Percentiles rank a stretch among this genome's conserved stretches.
Conservation (phyloP, 2,113 vertebrate genomes). For the Noturus placidus region DNA sequence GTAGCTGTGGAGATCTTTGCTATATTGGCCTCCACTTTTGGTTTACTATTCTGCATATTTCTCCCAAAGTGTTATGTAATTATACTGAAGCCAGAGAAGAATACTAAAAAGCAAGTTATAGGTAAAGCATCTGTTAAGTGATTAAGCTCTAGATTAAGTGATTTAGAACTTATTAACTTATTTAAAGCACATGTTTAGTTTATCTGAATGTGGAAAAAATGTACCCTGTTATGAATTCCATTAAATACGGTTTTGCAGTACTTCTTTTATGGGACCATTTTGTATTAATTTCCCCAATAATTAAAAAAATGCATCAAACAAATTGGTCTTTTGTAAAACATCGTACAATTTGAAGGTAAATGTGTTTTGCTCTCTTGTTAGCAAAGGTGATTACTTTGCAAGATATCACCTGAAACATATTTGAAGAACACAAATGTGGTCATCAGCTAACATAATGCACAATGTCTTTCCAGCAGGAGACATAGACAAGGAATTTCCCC, state of each 20-base stretch:
- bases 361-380: conserved; percentile 60
- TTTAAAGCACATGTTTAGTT: not conserved
- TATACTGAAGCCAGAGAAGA: conserved; percentile 54
- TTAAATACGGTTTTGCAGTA: not conserved
- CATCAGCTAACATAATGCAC: not conserved
- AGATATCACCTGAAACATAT: conserved; percentile 69
- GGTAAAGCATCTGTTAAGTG: conserved; percentile 15
- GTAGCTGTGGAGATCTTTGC: conserved; percentile 73
- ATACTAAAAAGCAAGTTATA: conserved; percentile 57
- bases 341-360: conserved; percentile 40
- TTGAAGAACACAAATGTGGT: conserved; percentile 41
- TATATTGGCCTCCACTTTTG: conserved; percentile 52
- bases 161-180: not conserved
- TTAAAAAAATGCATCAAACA: not conserved
- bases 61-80: conserved; percentile 59
- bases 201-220: not conserved
- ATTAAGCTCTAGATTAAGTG: not conserved
- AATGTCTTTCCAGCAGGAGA: not conserved
- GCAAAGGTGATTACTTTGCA: conserved; percentile 65
- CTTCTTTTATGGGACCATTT: not conserved
- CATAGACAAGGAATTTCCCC: conserved; percentile 30
- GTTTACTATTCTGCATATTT: conserved; percentile 58
- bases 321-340: not conserved
- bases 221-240: not conserved
- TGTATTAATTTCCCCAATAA: not conserved